Conservation (phyloP, 2,113 vertebrate species). For the Meles meles region DNA sequence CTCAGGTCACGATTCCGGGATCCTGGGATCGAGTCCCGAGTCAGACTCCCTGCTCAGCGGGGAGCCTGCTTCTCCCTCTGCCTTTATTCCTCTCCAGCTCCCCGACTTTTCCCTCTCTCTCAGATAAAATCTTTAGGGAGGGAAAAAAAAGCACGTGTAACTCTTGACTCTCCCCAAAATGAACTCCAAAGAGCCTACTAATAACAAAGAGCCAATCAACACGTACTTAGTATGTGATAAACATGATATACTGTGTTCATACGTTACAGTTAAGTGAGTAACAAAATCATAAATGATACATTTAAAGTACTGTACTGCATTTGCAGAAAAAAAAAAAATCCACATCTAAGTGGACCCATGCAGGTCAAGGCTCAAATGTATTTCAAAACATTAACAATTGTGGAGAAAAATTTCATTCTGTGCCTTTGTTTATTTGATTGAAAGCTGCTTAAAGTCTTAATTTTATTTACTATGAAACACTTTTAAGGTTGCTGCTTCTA, state of each 20-base stretch:
- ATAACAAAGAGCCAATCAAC: background rate
- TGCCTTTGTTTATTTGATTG: background rate
- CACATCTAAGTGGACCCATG: rapidly evolving
- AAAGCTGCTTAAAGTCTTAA: background rate
- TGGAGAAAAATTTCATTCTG: background rate
- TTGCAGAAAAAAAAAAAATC: background rate
- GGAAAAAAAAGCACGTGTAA: background rate
- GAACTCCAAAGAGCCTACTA: background rate
- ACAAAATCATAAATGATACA: background rate
- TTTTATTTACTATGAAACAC: background rate
- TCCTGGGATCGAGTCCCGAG: background rate
- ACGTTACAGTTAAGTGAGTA: background rate
- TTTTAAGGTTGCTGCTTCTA: background rate
- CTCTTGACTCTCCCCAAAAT: background rate
- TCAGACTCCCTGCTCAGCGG: too few relatives aligned
- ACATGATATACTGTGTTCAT: background rate
- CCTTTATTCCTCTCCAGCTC: too few relatives aligned
- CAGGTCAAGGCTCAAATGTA: background rate
- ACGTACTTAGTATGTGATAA: background rate
- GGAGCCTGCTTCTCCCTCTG: too few relatives aligned
- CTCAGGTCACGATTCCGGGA: background rate
- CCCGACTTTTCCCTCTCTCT: too few relatives aligned
- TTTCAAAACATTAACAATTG: background rate
- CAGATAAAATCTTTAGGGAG: too few relatives aligned
- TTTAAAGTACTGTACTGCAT: background rate